phyloP scores from a whole-genome alignment of 2,797 vertebrate genomes.

The Enteromius treurensis region DNA sequence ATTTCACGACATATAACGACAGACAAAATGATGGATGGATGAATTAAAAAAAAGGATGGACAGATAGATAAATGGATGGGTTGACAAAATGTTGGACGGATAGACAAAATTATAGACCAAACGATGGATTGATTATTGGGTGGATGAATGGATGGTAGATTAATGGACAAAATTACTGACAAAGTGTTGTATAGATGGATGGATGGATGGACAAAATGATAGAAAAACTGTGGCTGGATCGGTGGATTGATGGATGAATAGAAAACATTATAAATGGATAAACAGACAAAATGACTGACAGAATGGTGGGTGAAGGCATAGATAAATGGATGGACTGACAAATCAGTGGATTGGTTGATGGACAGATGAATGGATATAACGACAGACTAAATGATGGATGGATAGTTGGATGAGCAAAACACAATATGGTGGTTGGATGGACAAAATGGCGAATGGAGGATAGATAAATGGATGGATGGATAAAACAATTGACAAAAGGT shows the following conservation, averaged over 20 bases:
- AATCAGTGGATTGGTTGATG: not conserved
- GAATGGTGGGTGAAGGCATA: not conserved
- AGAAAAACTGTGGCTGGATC: not conserved
- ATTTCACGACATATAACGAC: too few species aligned
- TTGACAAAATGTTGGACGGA: not conserved
- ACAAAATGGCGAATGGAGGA: not conserved
- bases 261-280: not conserved
- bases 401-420: not conserved
- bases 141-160: not conserved
- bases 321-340: not conserved
- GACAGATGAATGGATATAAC: not conserved
- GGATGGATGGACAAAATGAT: not conserved
- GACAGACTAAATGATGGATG: not conserved
- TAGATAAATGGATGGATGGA: not conserved
- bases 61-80: not conserved
- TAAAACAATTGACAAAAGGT: not conserved
- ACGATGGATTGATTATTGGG: not conserved
- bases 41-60: not conserved
- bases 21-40: not conserved
- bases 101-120: not conserved
- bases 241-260: not conserved
- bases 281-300: not conserved
- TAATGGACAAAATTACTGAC: not conserved
- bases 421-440: not conserved
- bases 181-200: not conserved